phyloP scores from a whole-genome alignment of 2,797 vertebrate genomes.

The Triplophysa yarkandensis region DNA sequence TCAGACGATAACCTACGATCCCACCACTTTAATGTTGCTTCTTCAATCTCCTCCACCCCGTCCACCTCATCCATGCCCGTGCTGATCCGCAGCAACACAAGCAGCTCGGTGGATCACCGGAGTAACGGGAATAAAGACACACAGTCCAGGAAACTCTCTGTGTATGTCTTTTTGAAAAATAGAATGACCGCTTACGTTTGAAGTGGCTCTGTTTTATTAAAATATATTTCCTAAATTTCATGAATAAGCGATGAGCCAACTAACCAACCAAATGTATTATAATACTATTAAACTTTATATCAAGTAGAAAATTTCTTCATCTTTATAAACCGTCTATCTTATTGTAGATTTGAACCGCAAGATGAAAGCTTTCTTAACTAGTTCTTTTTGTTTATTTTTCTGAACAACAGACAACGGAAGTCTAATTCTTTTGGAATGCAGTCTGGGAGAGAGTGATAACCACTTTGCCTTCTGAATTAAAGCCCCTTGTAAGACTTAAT shows the following conservation, averaged over 20 bases:
- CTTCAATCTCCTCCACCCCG: constrained; percentile 61
- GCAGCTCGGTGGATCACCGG: constrained; percentile 77
- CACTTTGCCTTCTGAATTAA: constrained; percentile 46
- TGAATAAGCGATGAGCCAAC: neutral
- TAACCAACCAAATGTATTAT: no score
- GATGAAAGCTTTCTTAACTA: neutral
- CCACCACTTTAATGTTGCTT: constrained; percentile 69
- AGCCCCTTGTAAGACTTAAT: neutral
- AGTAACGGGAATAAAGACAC: constrained; percentile 80
- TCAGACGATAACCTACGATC: constrained; percentile 83
- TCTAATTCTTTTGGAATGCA: constrained; percentile 77
- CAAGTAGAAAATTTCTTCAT: no score
- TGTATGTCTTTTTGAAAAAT: constrained; percentile 73
- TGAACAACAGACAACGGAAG: constrained; percentile 72
- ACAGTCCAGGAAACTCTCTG: constrained; percentile 83
- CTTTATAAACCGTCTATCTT: no score
- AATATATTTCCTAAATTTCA: neutral
- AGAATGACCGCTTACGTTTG: neutral
- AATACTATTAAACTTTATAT: no score
- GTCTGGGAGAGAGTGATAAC: constrained; percentile 69
- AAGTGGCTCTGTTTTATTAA: neutral
- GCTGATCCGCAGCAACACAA: constrained; percentile 76
- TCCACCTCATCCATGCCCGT: constrained; percentile 74
- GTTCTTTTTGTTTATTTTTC: constrained; percentile 16
- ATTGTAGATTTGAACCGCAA: neutral